Base-by-base conservation (phyloP, 2,113 vertebrate genomes). In the Loxodonta africana region DNA sequence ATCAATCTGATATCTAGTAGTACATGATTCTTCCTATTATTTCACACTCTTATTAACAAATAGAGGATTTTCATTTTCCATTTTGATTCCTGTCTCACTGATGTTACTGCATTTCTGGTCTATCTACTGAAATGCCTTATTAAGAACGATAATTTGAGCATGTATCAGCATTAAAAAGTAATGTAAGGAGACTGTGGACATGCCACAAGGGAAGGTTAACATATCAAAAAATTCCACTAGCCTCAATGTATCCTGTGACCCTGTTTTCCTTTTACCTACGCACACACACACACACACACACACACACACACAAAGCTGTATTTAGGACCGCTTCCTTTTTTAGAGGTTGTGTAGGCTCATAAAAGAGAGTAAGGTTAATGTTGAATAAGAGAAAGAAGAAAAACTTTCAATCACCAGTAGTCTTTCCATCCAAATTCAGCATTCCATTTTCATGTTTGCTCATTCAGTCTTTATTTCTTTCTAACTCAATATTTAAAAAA, bases 51-150 rank as follows among this genome's bases (percentile, higher is more conserved):
- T 91, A 53, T 33, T 74, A 88, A 71, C 44, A 87, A 91, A 91
- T 87, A 91, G 0, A 20, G 37, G 73, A 83, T 63, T 97, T 96
- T 95, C 37, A 63, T 85, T 80, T 85, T 73, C n/a, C 17, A 63
- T 65, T 92, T 92, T 51, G 65, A n/a, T 96, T 60, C 28, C 30
- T 2, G 83, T 88, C 20, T 74, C 73, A 77, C 63, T 86, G 73
- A 86, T 76, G 25, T 69, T 89, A 89, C 4, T 83, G 11, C 14
- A 91, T 69, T 91, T 81, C 48, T 83, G 76, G 81, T 69, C 15
- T 91, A 83, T 92, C 41, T 80, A 87, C 26, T 25, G 63, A 67
- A 90, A 88, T 28, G 87, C 33, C n/a, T 86, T 93, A 41, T 93
- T 76, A 85, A 51, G 83, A 88, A 60, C 30, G 37, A 8, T 78